A percentile compares a stretch with the other conserved stretches of the same genome.
Conservation (phyloP, 2,113 vertebrate species). For the Notothenia rossii region DNA sequence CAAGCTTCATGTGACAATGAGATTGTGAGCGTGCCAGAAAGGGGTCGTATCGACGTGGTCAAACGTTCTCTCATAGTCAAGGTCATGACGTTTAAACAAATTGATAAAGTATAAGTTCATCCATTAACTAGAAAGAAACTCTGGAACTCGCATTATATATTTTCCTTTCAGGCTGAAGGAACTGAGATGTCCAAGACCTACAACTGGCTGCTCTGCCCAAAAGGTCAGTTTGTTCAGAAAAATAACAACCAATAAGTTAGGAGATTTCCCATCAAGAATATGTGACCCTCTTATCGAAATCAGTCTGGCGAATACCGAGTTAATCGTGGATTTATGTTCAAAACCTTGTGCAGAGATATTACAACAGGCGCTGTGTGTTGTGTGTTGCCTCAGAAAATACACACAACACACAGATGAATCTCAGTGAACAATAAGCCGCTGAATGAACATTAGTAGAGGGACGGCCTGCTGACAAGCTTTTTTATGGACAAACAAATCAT, state of each 20-base stretch:
- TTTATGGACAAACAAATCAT: no score
- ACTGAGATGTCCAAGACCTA: slow-evolving; percentile 56
- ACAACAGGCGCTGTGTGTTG: no score
- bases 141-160: neutral
- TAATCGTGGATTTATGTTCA: no score
- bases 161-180: slow-evolving; percentile 74
- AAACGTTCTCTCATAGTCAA: slow-evolving; percentile 85
- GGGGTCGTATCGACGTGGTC: slow-evolving; percentile 84
- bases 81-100: slow-evolving; percentile 66
- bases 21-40: slow-evolving; percentile 81
- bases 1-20: slow-evolving; percentile 78
- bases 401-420: no score
- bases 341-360: no score
- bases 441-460: no score
- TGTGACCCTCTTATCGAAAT: neutral
- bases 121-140: neutral
- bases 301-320: no score
- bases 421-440: no score
- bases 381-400: no score
- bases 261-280: neutral
- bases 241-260: neutral
- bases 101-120: neutral
- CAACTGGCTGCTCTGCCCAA: slow-evolving; percentile 76
- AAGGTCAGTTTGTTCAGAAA: slow-evolving; percentile 56
- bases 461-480: no score